Conservation (phyloP, 2,888 invertebrate genomes). For the Pyrrhia umbra region DNA sequence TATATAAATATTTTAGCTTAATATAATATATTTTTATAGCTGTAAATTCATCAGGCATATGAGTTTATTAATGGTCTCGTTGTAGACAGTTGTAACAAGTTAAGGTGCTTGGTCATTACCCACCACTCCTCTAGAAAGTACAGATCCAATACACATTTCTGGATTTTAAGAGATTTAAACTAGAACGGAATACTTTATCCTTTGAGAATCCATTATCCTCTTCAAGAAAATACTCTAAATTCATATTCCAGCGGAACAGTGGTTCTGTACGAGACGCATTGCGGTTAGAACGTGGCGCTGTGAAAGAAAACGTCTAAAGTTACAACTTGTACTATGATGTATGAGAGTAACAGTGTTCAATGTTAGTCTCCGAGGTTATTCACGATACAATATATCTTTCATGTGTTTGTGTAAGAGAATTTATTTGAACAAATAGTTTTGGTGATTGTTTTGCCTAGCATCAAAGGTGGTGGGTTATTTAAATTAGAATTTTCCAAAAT, state of each 20-base stretch:
- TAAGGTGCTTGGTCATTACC: no score
- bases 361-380: constrained; percentile 16
- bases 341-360: constrained; percentile 1
- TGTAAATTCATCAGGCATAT: no score
- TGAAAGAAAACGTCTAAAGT: constrained; percentile 7
- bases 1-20: no score
- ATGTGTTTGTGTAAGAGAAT: constrained; percentile 2
- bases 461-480: no score
- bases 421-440: no score
- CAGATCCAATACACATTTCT: neutral
- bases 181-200: constrained; percentile 12
- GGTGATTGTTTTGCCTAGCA: no score
- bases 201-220: constrained; percentile 21
- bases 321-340: constrained; percentile 8
- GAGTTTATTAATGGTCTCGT: no score
- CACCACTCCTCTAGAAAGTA: neutral
- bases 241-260: constrained; percentile 22
- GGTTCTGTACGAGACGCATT: constrained; percentile 30
- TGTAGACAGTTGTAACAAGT: no score
- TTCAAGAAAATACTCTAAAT: constrained; percentile 30
- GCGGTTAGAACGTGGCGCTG: constrained; percentile 28
- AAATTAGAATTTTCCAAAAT: no score
- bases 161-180: neutral
- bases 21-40: no score
- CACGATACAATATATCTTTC: constrained; percentile 31